These are phyloP conservation scores for Zygaena filipendulae DNA, from an alignment of 2,888 invertebrate species.

Conservation along the genomic window DNA sequence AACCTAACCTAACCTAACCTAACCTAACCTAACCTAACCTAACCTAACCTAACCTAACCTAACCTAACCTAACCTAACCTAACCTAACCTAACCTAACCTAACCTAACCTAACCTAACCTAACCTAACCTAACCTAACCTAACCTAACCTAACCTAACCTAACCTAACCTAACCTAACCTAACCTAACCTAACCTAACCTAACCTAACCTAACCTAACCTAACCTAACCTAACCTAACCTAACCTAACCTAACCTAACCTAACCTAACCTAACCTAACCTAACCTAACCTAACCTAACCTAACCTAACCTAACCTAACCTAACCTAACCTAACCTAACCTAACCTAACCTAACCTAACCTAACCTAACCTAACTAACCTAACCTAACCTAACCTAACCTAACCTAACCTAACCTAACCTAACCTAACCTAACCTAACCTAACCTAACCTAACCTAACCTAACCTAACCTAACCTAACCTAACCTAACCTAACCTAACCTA, in stretches of 20 bases:
- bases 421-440: constrained; percentile 15
- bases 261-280: constrained; percentile 6
- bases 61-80: constrained; percentile 18
- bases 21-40: constrained; percentile 15
- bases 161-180: constrained; percentile 7
- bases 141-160: constrained; percentile 7
- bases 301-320: constrained; percentile 13
- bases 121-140: constrained; percentile 12
- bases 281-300: constrained; percentile 10
- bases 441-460: constrained; percentile 15
- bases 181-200: constrained; percentile 7
- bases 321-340: constrained; percentile 13
- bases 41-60: constrained; percentile 17
- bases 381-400: constrained; percentile 16
- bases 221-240: constrained; percentile 7
- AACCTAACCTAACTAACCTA: constrained; percentile 16
- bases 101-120: constrained; percentile 8
- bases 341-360: constrained; percentile 15
- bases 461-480: constrained; percentile 16
- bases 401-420: constrained; percentile 14
- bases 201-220: constrained; percentile 5
- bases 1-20: constrained; percentile 17
- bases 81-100: constrained; percentile 13
- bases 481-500: constrained; percentile 15
- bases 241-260: constrained; percentile 7